Percentiles rank a stretch among this genome's conserved stretches.
phyloP scores from a whole-genome alignment of 2,113 vertebrate genomes.

The Notothenia rossii region DNA sequence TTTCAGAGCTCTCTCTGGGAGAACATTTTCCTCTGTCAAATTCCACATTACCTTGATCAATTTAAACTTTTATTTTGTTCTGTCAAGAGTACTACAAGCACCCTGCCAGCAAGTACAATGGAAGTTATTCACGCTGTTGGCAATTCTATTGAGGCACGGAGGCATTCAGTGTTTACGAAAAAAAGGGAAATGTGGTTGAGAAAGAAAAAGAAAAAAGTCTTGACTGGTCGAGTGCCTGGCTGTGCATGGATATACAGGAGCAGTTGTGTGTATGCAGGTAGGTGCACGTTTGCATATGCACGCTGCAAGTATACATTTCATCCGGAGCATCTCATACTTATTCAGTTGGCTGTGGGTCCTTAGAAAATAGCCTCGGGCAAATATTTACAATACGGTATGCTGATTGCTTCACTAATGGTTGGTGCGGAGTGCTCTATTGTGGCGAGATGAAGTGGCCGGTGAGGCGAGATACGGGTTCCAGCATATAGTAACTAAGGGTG shows the following conservation, averaged over 20 bases:
- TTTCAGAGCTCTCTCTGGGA: constrained; percentile 59
- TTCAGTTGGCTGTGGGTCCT: constrained; percentile 25
- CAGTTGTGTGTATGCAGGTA: background rate
- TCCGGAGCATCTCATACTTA: constrained; percentile 8
- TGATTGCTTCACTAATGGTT: constrained; percentile 64
- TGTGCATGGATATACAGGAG: constrained; percentile 5
- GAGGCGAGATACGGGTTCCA: constrained; percentile 36
- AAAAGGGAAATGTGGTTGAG: constrained; percentile 9
- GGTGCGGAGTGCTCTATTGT: constrained; percentile 5
- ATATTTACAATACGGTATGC: constrained; percentile 67
- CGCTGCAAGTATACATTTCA: constrained; percentile 23
- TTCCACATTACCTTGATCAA: constrained; percentile 72
- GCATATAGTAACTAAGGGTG: constrained; percentile 58
- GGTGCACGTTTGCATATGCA: constrained; percentile 36
- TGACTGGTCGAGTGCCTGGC: background rate
- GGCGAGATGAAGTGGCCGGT: constrained; percentile 22
- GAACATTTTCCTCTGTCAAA: constrained; percentile 71
- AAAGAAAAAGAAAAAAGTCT: constrained; percentile 8
- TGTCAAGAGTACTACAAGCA: constrained; percentile 46
- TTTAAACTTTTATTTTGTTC: constrained; percentile 66
- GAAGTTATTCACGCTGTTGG: constrained; percentile 45
- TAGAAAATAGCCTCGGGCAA: constrained; percentile 45
- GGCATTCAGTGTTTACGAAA: background rate
- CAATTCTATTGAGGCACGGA: constrained; percentile 28
- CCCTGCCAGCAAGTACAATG: constrained; percentile 43